These are phyloP conservation scores for Ranitomeya variabilis DNA, from an alignment of 2,113 vertebrate species.

Conservation along the genomic window DNA sequence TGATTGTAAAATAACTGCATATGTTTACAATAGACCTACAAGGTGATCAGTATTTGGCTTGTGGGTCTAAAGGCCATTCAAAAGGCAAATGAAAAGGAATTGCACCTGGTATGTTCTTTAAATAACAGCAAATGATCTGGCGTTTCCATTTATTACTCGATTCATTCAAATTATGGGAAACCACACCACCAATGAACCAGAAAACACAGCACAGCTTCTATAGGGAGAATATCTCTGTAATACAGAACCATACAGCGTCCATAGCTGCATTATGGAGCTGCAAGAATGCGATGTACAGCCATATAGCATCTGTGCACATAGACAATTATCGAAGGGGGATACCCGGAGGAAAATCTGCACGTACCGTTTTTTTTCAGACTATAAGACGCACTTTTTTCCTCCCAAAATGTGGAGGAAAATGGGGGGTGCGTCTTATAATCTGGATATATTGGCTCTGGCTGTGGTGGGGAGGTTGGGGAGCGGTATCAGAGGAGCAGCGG, in stretches of 20 bases:
- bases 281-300: not conserved
- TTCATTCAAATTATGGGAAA: not conserved
- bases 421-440: too few relatives aligned
- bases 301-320: not conserved
- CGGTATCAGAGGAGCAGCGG: too few relatives aligned
- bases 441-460: too few relatives aligned
- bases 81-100: not conserved
- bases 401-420: too few relatives aligned
- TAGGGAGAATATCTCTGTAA: not conserved
- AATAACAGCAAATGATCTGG: not conserved
- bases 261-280: not conserved
- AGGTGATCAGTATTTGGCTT: not conserved
- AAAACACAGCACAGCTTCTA: not conserved
- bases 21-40: not conserved
- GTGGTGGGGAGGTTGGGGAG: too few relatives aligned
- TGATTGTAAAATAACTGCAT: too few relatives aligned
- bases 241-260: not conserved
- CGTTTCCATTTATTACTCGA: not conserved
- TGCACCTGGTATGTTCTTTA: not conserved
- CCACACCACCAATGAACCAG: not conserved
- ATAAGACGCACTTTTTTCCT: too few relatives aligned
- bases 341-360: too few relatives aligned
- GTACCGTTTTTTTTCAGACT: too few relatives aligned
- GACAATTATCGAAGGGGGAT: not conserved
- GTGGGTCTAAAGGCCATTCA: not conserved